phyloP scores from a whole-genome alignment of 2,888 invertebrate genomes.

The Calliphora vomitoria region DNA sequence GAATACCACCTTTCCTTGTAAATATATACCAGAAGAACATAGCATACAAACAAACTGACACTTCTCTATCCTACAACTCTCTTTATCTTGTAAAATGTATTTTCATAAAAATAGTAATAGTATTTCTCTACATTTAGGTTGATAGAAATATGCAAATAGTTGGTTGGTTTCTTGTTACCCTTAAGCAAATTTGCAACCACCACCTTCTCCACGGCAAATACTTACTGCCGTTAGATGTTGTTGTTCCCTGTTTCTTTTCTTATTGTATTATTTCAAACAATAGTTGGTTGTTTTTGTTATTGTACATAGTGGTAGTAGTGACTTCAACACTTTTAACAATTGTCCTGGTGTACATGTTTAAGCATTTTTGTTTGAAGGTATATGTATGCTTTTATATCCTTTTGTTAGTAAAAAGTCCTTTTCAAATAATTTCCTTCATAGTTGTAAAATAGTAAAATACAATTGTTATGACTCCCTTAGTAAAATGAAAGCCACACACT shows the following conservation, averaged over 20 bases:
- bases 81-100: not conserved
- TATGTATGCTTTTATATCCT: slow-evolving; percentile 25
- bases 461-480: slow-evolving; percentile 61
- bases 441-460: slow-evolving; percentile 63
- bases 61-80: not conserved
- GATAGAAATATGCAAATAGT: slow-evolving; percentile 44
- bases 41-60: not conserved
- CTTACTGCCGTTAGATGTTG: not conserved
- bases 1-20: not conserved
- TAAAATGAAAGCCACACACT: not conserved
- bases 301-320: slow-evolving; percentile 28
- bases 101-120: slow-evolving; percentile 12
- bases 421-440: slow-evolving; percentile 71
- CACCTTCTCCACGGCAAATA: not conserved
- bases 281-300: slow-evolving; percentile 25
- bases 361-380: not conserved
- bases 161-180: slow-evolving; percentile 62
- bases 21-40: not conserved
- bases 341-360: slow-evolving; percentile 45
- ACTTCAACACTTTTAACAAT: slow-evolving; percentile 65
- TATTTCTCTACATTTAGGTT: slow-evolving; percentile 25
- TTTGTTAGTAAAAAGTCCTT: slow-evolving; percentile 69
- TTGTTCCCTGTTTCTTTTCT: slow-evolving; percentile 40
- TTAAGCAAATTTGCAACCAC: slow-evolving; percentile 41
- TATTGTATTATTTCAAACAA: slow-evolving; percentile 34